A percentile compares a stretch with the other conserved stretches of the same genome.
phyloP scores from a whole-genome alignment of 35 echinoderm and acorn worm genomes.

The Anneissia japonica region DNA sequence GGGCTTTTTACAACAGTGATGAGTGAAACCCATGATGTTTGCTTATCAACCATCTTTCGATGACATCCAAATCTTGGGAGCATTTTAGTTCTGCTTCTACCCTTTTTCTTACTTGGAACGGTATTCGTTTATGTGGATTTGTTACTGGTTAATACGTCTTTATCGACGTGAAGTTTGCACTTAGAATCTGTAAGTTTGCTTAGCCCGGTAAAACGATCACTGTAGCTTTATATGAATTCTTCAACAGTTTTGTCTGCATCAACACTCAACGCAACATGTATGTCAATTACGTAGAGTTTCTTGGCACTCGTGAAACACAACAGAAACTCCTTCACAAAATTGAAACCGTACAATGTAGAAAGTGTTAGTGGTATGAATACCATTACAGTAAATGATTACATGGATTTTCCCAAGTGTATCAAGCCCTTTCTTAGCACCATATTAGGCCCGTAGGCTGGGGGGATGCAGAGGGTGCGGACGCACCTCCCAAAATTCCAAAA shows the following conservation, averaged over 20 bases:
- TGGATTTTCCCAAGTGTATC: neutral
- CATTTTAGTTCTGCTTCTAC: slow-evolving; percentile 52
- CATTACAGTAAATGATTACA: neutral
- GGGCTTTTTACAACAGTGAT: slow-evolving; percentile 33
- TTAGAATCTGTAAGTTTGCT: slow-evolving; percentile 37
- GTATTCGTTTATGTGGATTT: slow-evolving; percentile 58
- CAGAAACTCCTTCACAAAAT: neutral
- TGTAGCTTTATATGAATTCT: neutral
- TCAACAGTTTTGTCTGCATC: neutral
- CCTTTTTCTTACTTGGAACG: slow-evolving; percentile 45
- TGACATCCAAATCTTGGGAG: slow-evolving; percentile 43
- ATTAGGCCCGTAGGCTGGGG: too few species aligned
- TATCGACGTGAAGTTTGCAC: slow-evolving; percentile 53
- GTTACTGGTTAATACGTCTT: slow-evolving; percentile 29
- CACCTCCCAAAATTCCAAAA: too few species aligned
- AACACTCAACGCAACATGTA: too few species aligned
- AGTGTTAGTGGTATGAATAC: neutral
- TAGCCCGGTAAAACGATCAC: slow-evolving; percentile 29
- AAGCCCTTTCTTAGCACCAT: neutral
- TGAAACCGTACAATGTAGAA: slow-evolving; percentile 1
- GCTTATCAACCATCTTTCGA: slow-evolving; percentile 7
- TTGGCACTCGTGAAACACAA: neutral
- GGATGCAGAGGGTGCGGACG: too few species aligned
- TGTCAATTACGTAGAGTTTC: neutral
- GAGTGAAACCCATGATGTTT: slow-evolving; percentile 27